These are phyloP conservation scores for Aphelinus atriplicis DNA, from an alignment of 1,140 invertebrate species.

Conservation along the genomic window DNA sequence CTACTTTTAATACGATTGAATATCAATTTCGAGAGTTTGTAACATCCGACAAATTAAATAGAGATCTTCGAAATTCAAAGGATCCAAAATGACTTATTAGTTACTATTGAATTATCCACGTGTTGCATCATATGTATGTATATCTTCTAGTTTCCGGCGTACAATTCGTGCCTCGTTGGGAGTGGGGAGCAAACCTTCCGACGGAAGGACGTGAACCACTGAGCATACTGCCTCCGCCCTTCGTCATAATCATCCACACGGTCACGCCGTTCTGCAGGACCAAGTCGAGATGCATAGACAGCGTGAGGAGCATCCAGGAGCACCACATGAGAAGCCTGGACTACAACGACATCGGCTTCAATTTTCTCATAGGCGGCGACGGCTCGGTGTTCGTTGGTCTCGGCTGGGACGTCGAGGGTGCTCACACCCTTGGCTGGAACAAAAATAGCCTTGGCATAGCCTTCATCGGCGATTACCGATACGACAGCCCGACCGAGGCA, in stretches of 20 bases:
- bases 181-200: conserved; percentile 71
- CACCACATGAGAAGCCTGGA: conserved; percentile 76
- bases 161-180: conserved; percentile 63
- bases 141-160: too few species aligned
- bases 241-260: conserved; percentile 82
- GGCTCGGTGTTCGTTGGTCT: conserved; percentile 79
- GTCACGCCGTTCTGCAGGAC: conserved; percentile 66
- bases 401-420: conserved; percentile 77
- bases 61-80: too few species aligned
- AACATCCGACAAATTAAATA: too few species aligned
- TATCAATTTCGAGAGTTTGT: too few species aligned
- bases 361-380: conserved; percentile 82
- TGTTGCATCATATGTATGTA: too few species aligned
- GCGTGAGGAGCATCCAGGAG: conserved; percentile 72
- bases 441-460: conserved; percentile 77
- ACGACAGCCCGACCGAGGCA: not conserved
- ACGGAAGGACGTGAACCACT: conserved; percentile 59
- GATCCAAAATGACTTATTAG: too few species aligned
- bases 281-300: conserved; percentile 52
- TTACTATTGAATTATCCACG: too few species aligned
- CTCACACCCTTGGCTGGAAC: conserved; percentile 78
- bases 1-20: too few species aligned
- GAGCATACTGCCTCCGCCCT: conserved; percentile 72
- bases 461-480: conserved; percentile 65
- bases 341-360: conserved; percentile 78